These are phyloP conservation scores for Dromaius novaehollandiae DNA, from an alignment of 2,113 vertebrate species.

Conservation along the genomic window DNA sequence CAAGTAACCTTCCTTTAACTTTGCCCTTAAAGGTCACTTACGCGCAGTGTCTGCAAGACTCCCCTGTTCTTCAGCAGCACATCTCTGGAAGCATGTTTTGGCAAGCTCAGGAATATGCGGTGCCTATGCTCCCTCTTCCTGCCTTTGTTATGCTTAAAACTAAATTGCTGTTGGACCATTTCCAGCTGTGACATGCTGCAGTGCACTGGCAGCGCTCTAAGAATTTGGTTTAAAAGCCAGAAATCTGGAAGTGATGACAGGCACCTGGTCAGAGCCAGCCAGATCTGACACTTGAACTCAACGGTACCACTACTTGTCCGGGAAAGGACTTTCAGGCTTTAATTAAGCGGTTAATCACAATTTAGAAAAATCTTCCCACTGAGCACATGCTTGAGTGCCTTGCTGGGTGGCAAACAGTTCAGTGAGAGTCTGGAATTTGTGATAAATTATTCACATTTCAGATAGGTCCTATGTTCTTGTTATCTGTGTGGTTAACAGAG, in stretches of 20 bases:
- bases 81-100: neutral
- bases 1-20: neutral
- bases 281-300: neutral
- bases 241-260: neutral
- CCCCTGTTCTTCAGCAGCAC: neutral
- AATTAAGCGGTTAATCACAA: neutral
- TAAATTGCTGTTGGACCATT: neutral
- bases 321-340: neutral
- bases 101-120: neutral
- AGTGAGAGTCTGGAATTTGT: neutral
- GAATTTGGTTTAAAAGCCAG: neutral
- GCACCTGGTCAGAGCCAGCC: neutral
- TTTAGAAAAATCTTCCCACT: neutral
- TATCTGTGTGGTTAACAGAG: neutral
- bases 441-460: neutral
- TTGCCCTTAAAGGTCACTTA: neutral
- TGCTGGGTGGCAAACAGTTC: neutral
- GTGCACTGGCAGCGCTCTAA: neutral
- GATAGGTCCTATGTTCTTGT: neutral
- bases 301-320: neutral
- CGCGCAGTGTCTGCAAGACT: neutral
- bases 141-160: conserved; percentile 30
- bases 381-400: neutral
- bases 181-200: neutral
- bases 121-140: neutral